phyloP scores from a whole-genome alignment of 2,888 invertebrate species.

The Bellardia pandia region DNA sequence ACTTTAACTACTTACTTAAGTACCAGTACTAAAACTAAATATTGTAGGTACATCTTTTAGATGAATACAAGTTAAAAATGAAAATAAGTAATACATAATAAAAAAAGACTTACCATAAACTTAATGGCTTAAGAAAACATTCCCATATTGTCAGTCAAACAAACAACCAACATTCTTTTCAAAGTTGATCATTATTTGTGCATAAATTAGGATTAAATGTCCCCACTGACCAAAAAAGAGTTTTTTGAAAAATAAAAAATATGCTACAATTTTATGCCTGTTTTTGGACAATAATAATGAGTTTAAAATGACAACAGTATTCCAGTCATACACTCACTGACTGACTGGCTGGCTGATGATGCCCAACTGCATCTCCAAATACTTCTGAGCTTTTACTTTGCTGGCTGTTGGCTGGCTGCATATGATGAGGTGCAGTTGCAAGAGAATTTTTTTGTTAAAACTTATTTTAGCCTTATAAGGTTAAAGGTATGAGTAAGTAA shows the following conservation, averaged over 20 bases:
- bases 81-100: background rate
- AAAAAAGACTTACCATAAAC: slow-evolving; percentile 27
- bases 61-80: background rate
- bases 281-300: slow-evolving; percentile 66
- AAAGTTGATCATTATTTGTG: slow-evolving; percentile 70
- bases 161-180: slow-evolving; percentile 52
- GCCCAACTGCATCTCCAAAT: background rate
- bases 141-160: slow-evolving; percentile 41
- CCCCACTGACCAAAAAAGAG: slow-evolving; percentile 47
- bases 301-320: slow-evolving; percentile 46
- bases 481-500: slow-evolving; percentile 62
- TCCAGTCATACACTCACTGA: background rate
- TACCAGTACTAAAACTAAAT: background rate
- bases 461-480: slow-evolving; percentile 62
- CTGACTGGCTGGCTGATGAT: background rate
- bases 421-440: slow-evolving; percentile 11
- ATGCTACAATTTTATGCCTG: slow-evolving; percentile 59
- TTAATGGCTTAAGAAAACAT: slow-evolving; percentile 40
- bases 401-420: background rate
- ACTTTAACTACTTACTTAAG: background rate
- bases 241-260: slow-evolving; percentile 21
- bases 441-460: slow-evolving; percentile 13
- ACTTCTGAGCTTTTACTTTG: background rate
- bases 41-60: background rate
- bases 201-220: slow-evolving; percentile 71